phyloP scores from a whole-genome alignment of 2,888 invertebrate species.

The Apamea crenata region DNA sequence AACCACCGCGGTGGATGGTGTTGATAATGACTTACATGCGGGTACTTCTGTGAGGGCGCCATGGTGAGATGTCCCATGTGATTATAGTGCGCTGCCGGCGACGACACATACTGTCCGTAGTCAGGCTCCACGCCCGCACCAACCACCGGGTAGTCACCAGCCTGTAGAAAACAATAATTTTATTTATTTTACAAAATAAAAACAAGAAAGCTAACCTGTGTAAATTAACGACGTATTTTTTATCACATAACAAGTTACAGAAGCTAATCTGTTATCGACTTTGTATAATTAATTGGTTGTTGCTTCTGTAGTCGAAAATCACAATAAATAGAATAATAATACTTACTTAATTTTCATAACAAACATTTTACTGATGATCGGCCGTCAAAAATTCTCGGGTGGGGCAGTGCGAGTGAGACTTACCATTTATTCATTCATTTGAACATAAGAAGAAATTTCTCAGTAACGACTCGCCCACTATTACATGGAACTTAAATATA shows the following conservation, averaged over 20 bases:
- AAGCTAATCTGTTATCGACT: background rate
- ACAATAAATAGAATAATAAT: background rate
- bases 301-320: background rate
- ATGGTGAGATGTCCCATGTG: slow-evolving; percentile 90
- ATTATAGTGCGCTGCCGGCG: slow-evolving; percentile 88
- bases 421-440: background rate
- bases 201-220: background rate
- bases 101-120: slow-evolving; percentile 89
- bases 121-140: slow-evolving; percentile 86
- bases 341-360: background rate
- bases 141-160: slow-evolving; percentile 85
- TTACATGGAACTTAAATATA: too few relatives aligned
- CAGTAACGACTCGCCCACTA: too few relatives aligned
- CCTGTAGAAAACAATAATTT: slow-evolving; percentile 70
- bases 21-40: slow-evolving; percentile 82
- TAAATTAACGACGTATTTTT: background rate
- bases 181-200: background rate
- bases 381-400: background rate
- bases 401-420: background rate
- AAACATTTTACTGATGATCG: background rate
- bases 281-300: background rate
- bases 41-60: slow-evolving; percentile 89
- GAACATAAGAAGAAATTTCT: background rate
- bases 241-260: background rate
- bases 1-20: too few relatives aligned